phyloP scores from a whole-genome alignment of 1,140 invertebrate species.

The Batillaria attramentaria region DNA sequence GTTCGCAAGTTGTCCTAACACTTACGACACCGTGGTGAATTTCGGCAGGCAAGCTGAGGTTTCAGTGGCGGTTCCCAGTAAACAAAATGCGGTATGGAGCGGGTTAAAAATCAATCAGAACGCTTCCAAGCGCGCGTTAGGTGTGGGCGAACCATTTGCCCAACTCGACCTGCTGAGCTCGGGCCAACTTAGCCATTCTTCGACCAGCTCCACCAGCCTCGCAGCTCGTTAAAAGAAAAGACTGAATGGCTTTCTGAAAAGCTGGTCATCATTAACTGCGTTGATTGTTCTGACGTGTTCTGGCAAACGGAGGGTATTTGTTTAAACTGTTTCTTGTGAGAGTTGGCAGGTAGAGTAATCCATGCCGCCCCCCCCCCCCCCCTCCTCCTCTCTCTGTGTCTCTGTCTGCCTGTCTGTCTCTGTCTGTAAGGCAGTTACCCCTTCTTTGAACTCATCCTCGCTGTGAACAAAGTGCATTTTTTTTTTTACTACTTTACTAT shows the following conservation, averaged over 20 bases:
- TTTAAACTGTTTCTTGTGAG: too few species aligned
- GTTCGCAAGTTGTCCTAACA: too few species aligned
- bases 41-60: background rate
- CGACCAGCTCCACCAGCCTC: too few species aligned
- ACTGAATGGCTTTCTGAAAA: constrained; percentile 4
- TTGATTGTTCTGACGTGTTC: background rate
- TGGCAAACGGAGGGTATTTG: constrained; percentile 3
- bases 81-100: background rate
- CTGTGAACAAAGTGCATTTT: too few species aligned
- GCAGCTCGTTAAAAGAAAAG: background rate
- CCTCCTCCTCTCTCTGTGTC: too few species aligned
- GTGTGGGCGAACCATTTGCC: background rate
- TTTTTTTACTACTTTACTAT: too few species aligned
- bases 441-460: too few species aligned
- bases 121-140: background rate
- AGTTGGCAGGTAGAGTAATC: too few species aligned
- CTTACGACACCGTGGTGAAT: background rate
- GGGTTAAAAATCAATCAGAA: background rate
- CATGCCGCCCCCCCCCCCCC: too few species aligned
- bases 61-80: background rate
- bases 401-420: too few species aligned
- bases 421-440: too few species aligned
- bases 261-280: background rate
- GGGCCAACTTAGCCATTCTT: too few species aligned
- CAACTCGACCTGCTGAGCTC: background rate